These are phyloP conservation scores for Halocynthia roretzi DNA, from an alignment of 23 tunicate genomes.

Conservation along the genomic window DNA sequence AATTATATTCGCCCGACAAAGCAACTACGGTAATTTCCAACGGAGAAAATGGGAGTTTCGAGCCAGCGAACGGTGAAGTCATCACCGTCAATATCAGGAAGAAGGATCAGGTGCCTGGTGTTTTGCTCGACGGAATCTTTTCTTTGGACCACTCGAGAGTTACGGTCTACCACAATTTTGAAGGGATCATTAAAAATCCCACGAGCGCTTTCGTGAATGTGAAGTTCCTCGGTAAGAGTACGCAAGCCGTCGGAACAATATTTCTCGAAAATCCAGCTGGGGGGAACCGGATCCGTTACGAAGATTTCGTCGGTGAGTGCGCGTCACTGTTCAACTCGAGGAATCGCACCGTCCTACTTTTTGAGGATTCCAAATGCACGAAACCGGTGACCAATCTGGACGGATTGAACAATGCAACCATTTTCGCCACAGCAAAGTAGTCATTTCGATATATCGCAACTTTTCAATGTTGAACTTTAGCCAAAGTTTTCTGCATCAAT, in stretches of 20 bases:
- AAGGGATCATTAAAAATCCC: too few relatives aligned
- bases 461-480: too few relatives aligned
- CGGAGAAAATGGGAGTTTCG: background rate
- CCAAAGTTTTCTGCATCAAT: too few relatives aligned
- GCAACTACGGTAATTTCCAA: background rate
- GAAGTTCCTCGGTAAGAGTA: background rate
- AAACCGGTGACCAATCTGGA: too few relatives aligned
- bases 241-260: conserved; percentile 18
- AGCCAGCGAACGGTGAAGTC: conserved; percentile 4
- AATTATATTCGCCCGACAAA: conserved; percentile 6
- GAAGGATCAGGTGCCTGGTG: background rate
- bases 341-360: too few relatives aligned
- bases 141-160: background rate
- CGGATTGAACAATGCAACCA: too few relatives aligned
- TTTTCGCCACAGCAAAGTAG: too few relatives aligned
- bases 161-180: background rate
- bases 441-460: too few relatives aligned
- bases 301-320: too few relatives aligned
- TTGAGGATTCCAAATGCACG: too few relatives aligned
- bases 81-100: background rate
- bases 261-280: conserved; percentile 72
- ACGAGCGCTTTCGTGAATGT: conserved; percentile 1
- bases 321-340: too few relatives aligned
- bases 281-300: conserved; percentile 6
- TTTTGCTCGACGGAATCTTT: background rate